A percentile compares a stretch with the other conserved stretches of the same genome.
phyloP scores from a whole-genome alignment of 2,113 vertebrate species.

The Oryzias curvinotus region DNA sequence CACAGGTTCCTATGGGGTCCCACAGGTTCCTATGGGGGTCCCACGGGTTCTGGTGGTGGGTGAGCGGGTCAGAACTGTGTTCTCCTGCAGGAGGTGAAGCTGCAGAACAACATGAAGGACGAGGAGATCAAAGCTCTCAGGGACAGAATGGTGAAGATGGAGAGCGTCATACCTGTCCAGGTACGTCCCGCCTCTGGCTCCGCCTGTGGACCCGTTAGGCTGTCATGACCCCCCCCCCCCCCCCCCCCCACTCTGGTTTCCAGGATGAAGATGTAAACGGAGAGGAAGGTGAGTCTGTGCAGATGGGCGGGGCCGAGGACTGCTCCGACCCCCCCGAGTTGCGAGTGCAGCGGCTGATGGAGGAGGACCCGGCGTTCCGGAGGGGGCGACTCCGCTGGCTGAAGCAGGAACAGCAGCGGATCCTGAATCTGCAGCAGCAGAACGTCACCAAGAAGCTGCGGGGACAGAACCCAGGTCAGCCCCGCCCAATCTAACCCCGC shows the following conservation, averaged over 20 bases:
- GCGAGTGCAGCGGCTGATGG: conserved; percentile 82
- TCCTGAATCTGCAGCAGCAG: conserved; percentile 85
- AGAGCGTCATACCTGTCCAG: conserved; percentile 83
- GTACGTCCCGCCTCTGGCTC: conserved; percentile 45
- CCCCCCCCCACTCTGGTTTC: neutral
- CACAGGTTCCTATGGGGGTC: too few relatives aligned
- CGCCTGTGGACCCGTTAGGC: too few relatives aligned
- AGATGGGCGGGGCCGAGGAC: neutral
- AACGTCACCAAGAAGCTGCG: conserved; percentile 79
- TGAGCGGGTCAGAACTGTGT: too few relatives aligned
- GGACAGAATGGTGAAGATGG: conserved; percentile 89
- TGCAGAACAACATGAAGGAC: conserved; percentile 93
- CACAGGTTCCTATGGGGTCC: too few relatives aligned
- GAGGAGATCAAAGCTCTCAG: conserved; percentile 85
- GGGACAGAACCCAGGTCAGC: conserved; percentile 41
- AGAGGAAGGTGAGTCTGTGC: neutral
- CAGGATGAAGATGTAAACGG: conserved; percentile 51
- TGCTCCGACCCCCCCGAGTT: conserved; percentile 37
- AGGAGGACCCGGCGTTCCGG: conserved; percentile 85
- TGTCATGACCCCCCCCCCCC: too few relatives aligned
- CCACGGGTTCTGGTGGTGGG: too few relatives aligned
- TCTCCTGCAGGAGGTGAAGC: conserved; percentile 80
- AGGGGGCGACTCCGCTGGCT: conserved; percentile 88
- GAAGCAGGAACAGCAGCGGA: conserved; percentile 84
- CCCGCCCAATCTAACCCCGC: neutral